Base-by-base conservation (phyloP, 1,140 invertebrate genomes). In the Chymomyza costata region DNA sequence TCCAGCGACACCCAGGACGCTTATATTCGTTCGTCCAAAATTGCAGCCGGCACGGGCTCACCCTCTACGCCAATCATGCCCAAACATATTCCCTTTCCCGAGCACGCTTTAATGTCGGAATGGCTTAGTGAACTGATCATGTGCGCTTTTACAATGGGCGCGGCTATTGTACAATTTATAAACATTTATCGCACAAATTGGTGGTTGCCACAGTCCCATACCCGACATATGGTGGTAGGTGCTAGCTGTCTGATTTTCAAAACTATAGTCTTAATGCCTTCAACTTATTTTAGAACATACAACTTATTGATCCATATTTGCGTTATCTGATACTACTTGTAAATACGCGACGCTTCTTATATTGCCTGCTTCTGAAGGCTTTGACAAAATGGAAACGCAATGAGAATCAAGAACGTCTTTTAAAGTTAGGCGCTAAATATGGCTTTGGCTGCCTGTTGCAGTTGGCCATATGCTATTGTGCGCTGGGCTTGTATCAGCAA, bases 141-240 rank as follows among this genome's bases (percentile, higher is more conserved):
- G 83, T 93, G 93, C 83, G 86, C 93, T 7, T 96, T 94, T 69
- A 92, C 93, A 8, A 86, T 92, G 28, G 89, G 93, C 19, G 91
- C 91, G 18, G 88, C 90, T 10, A 90, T 89, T 38, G 87, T 97
- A 13, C 97, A 99, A 87, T 95, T 98, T 84, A 89, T 99, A 10
- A 96, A 99, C 87, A 88, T 99, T 6, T 99, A 99, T 83, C 91
- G 94, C 55, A 97, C 95, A 21, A 93, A 96, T n/a, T 99, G 96
- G 95, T 99, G 97, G 97, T 85, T 98, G 16, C 95, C 95, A 11
- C 92, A 98, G 71, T 96, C 95, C 1, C 92, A 96, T 83, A 94
- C 92, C 60, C 91, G 91, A 65, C 93, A 95, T 86, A 92, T 93
- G 63, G 91, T 98, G 91, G 96, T 97, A 88, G 87, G 89, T 87